phyloP scores from a whole-genome alignment of 2,888 invertebrate genomes.

The Odontothrips loti region DNA sequence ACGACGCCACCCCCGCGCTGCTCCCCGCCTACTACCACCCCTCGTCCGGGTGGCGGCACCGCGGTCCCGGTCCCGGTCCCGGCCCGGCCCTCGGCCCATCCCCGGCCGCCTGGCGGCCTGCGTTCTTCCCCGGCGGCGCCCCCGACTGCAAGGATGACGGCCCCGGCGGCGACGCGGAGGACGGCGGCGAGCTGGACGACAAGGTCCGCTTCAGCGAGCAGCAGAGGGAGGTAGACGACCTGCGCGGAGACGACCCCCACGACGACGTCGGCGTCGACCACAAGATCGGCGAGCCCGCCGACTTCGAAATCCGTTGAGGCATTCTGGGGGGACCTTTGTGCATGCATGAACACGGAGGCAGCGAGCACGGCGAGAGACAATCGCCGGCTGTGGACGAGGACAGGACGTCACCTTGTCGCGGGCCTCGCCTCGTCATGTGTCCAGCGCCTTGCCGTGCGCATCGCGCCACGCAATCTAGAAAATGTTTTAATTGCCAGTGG shows the following conservation, averaged over 20 bases:
- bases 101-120: not conserved
- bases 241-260: not conserved
- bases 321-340: not conserved
- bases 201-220: not conserved
- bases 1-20: conserved; percentile 1
- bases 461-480: conserved; percentile 6
- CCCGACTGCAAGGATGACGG: not conserved
- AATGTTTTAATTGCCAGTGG: not conserved
- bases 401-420: not conserved
- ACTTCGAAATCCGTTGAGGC: not conserved
- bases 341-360: not conserved
- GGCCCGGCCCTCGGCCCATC: not conserved
- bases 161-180: not conserved
- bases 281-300: conserved; percentile 4
- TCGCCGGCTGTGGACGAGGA: not conserved
- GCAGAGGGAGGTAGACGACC: conserved; percentile 2
- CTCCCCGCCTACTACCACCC: not conserved
- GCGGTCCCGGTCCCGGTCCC: not conserved
- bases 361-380: not conserved
- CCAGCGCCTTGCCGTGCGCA: not conserved
- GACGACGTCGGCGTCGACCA: conserved; percentile 23
- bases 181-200: conserved; percentile 3
- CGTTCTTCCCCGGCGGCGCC: too few species aligned
- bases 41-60: conserved; percentile 7
- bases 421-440: not conserved